A percentile compares a stretch with the other conserved stretches of the same genome.
phyloP scores from a whole-genome alignment of 2,113 vertebrate genomes.

The Climacteris rufus region DNA sequence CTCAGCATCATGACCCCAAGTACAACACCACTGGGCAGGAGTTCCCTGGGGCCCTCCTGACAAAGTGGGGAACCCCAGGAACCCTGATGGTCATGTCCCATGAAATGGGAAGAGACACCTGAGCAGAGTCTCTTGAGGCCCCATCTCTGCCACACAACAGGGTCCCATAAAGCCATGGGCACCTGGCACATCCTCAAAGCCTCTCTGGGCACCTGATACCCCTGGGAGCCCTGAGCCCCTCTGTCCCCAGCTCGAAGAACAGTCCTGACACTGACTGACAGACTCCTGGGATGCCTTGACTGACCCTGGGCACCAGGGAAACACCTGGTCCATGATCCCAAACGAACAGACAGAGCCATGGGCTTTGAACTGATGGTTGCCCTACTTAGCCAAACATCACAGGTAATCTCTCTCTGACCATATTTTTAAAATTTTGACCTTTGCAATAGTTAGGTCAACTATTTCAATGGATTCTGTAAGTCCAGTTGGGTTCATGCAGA shows the following conservation, averaged over 20 bases:
- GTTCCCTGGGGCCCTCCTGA: not conserved
- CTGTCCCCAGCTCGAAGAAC: not conserved
- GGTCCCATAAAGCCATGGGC: not conserved
- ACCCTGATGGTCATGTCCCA: not conserved
- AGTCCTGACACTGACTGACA: not conserved
- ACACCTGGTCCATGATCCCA: not conserved
- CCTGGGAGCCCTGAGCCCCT: not conserved
- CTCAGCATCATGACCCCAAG: not conserved
- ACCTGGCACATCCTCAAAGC: not conserved
- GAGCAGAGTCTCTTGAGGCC: accelerated
- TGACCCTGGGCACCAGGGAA: not conserved
- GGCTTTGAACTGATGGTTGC: not conserved
- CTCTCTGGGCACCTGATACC: not conserved
- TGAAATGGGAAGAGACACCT: not conserved
- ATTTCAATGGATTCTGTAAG: not conserved
- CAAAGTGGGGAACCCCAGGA: not conserved
- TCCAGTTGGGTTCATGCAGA: not conserved
- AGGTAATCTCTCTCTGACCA: not conserved
- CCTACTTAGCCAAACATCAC: no score
- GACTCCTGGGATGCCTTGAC: not conserved
- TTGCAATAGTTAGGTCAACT: not conserved
- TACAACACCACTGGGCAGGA: not conserved
- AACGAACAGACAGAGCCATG: accelerated
- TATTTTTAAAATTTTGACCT: not conserved
- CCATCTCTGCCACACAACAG: not conserved